Conservation (phyloP, 2,888 invertebrate species). For the Aphelenchoides bicaudatus region DNA sequence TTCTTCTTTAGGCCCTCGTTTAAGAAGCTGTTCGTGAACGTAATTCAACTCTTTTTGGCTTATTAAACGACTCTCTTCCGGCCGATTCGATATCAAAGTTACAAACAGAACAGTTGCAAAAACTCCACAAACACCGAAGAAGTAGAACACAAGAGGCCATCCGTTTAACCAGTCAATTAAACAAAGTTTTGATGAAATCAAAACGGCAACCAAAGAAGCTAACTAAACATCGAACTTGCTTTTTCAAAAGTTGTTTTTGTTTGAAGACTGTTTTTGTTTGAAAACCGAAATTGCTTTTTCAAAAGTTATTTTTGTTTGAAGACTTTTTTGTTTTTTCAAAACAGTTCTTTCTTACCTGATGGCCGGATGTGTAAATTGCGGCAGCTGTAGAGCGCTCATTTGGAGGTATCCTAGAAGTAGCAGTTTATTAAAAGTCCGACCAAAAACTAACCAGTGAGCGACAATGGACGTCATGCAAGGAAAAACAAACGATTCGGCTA, state of each 20-base stretch:
- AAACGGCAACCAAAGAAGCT: slow-evolving; percentile 28
- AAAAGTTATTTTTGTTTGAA: too few species aligned
- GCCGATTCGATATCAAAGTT: slow-evolving; percentile 33
- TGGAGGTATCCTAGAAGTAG: too few species aligned
- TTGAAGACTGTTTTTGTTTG: too few species aligned
- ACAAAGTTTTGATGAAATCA: slow-evolving; percentile 36
- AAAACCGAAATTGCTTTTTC: too few species aligned
- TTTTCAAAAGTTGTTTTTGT: too few species aligned
- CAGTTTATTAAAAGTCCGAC: too few species aligned
- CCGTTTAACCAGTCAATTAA: slow-evolving; percentile 27
- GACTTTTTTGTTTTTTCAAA: too few species aligned
- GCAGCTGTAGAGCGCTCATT: slow-evolving; percentile 40
- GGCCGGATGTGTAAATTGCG: slow-evolving; percentile 45
- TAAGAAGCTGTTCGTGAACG: slow-evolving; percentile 25
- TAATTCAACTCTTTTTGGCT: slow-evolving; percentile 33
- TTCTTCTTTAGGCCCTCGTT: slow-evolving; percentile 11
- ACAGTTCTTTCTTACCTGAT: too few species aligned
- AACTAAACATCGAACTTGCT: too few species aligned
- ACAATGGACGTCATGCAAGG: slow-evolving; percentile 39
- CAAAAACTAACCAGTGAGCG: slow-evolving; percentile 43
- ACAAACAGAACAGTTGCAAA: slow-evolving; percentile 21
- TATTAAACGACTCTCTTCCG: slow-evolving; percentile 35
- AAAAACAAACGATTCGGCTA: slow-evolving; percentile 41
- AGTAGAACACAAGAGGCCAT: slow-evolving; percentile 48
- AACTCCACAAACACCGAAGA: slow-evolving; percentile 18